Percentiles rank a stretch among this genome's conserved stretches.
These are phyloP conservation scores for Lepidothrix coronata DNA, from an alignment of 2,113 vertebrate species.

Conservation along the genomic window DNA sequence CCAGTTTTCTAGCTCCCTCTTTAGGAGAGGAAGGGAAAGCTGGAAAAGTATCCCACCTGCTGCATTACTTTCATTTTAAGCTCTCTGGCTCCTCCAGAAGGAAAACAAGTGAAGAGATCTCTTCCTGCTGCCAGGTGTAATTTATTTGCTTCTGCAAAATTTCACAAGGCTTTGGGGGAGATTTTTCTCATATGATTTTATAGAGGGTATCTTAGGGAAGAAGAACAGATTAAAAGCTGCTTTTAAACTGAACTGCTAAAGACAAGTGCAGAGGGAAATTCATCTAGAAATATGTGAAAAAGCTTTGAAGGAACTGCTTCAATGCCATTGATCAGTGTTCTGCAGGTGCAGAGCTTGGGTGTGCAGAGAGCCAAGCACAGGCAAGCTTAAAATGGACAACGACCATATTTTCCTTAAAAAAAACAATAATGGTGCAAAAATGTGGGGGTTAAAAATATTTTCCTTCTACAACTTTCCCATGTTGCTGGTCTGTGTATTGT, in stretches of 20 bases:
- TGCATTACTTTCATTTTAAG: neutral
- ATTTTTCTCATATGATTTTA: neutral
- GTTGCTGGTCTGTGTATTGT: neutral
- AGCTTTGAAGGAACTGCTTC: neutral
- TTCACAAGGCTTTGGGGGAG: neutral
- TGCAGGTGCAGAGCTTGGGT: neutral
- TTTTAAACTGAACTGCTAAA: neutral
- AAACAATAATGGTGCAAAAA: neutral
- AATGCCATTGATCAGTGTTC: rapidly evolving
- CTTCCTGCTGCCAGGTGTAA: neutral
- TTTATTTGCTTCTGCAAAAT: neutral
- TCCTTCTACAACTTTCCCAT: neutral
- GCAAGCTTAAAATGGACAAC: neutral
- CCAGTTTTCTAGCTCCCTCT: neutral
- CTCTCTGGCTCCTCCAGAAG: slow-evolving; percentile 9
- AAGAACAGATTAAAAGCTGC: neutral
- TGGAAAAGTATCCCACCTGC: neutral
- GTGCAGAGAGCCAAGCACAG: neutral
- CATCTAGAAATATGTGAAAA: neutral
- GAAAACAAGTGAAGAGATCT: neutral
- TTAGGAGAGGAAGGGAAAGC: neutral
- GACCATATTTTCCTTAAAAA: neutral
- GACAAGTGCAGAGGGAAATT: neutral
- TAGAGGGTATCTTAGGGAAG: neutral
- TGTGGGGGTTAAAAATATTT: neutral